Percentiles rank a stretch among this genome's conserved stretches.
phyloP scores from a whole-genome alignment of 2,888 invertebrate genomes.

The Cremastinae sp. region DNA sequence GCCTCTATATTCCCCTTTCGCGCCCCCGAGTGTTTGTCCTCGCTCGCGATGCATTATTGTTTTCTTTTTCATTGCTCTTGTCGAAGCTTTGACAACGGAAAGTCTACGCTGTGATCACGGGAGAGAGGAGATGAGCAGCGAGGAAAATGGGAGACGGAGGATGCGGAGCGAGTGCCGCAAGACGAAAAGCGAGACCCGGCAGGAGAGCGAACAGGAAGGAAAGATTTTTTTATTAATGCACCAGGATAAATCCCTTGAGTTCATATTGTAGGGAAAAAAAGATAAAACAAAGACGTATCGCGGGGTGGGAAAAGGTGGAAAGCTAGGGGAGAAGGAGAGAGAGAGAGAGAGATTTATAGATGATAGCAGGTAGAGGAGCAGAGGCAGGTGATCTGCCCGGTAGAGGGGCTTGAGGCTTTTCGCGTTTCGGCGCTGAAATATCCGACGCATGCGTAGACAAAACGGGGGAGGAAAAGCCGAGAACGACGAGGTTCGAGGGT shows the following conservation, averaged over 20 bases:
- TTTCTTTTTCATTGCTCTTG: constrained; percentile 10
- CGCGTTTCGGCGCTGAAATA: constrained; percentile 64
- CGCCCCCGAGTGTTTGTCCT: constrained; percentile 2
- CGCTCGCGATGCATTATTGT: constrained; percentile 46
- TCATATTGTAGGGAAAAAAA: constrained; percentile 3
- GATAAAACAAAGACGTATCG: constrained; percentile 42
- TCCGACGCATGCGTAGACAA: constrained; percentile 62
- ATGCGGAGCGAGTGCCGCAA: too few species aligned
- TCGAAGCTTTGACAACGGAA: constrained; percentile 25
- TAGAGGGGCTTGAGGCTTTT: constrained; percentile 28
- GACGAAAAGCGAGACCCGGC: background rate
- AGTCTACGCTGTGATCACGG: constrained; percentile 17
- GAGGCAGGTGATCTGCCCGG: constrained; percentile 27
- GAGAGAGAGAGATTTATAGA: constrained; percentile 19
- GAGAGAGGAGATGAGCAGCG: background rate
- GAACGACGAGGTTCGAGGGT: constrained; percentile 59
- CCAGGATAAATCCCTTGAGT: constrained; percentile 15
- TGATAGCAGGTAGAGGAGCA: constrained; percentile 13
- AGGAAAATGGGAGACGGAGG: background rate
- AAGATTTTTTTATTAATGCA: background rate
- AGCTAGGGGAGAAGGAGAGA: constrained; percentile 14
- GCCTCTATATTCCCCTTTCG: constrained; percentile 42
- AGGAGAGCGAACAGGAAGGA: constrained; percentile 10
- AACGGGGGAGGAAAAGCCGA: constrained; percentile 27
- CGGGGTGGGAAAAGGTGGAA: constrained; percentile 14